Conservation (phyloP, 2,888 invertebrate species). For the Coelopa pilipes region DNA sequence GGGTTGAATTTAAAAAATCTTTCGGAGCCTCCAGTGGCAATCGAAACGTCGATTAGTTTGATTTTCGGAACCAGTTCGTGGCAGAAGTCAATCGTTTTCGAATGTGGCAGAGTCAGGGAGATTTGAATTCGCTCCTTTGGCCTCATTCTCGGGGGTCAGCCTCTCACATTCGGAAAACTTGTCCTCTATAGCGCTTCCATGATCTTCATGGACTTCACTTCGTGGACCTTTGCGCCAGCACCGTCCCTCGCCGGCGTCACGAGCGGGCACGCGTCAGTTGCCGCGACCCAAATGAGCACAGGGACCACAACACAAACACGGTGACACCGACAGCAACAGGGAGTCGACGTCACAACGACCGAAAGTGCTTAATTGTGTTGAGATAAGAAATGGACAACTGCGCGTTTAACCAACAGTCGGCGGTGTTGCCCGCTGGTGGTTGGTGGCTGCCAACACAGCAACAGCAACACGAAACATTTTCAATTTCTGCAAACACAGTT, state of each 20-base stretch:
- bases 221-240: not conserved
- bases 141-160: no score
- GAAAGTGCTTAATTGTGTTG: conserved; percentile 35
- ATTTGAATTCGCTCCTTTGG: no score
- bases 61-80: no score
- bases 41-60: no score
- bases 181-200: no score
- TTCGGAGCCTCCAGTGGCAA: no score
- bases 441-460: not conserved
- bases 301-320: not conserved
- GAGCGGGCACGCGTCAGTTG: conserved; percentile 9
- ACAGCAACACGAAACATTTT: not conserved
- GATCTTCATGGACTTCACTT: no score
- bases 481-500: conserved; percentile 13
- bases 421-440: not conserved
- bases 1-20: no score
- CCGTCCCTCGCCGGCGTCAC: no score
- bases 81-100: no score
- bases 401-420: not conserved
- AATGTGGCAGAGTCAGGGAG: no score
- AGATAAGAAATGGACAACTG: conserved; percentile 15
- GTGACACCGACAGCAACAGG: not conserved
- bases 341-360: not conserved
- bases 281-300: not conserved
- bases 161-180: no score